Evolutionary conservation across 2,113 vertebrate genomes (phyloP).

Genomic region (Echinops telfairi): DNA sequence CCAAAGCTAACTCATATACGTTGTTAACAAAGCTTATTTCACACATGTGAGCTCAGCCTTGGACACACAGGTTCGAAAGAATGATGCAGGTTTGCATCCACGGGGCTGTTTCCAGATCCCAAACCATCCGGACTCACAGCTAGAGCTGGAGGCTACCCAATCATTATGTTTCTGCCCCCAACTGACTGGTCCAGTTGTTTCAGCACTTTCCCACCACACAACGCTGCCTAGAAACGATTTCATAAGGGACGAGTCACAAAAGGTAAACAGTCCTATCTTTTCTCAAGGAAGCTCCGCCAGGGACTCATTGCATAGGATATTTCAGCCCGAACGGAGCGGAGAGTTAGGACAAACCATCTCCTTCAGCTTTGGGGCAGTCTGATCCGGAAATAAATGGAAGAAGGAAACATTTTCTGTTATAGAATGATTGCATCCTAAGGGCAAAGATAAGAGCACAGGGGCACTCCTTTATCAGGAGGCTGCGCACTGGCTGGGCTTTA

Average conservation of each 20-base stretch:
- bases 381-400: slow-evolving; percentile 42
- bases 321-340: neutral
- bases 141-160: neutral
- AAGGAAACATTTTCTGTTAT: neutral
- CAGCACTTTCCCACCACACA: neutral
- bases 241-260: slow-evolving; percentile 8
- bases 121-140: neutral
- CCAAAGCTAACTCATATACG: slow-evolving; percentile 27
- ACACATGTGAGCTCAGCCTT: neutral
- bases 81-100: neutral
- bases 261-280: slow-evolving; percentile 6
- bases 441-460: neutral
- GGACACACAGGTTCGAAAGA: neutral
- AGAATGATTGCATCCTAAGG: neutral
- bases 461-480: neutral
- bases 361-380: neutral
- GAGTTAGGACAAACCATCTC: neutral
- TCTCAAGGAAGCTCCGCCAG: slow-evolving; percentile 15
- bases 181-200: slow-evolving; percentile 9
- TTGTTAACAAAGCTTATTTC: slow-evolving; percentile 13
- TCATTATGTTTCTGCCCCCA: neutral
- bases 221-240: slow-evolving; percentile 15
- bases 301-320: neutral
- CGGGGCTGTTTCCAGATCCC: neutral
- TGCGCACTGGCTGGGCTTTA: neutral